Percentiles rank a stretch among this genome's conserved stretches.
Conservation (phyloP, 1,140 invertebrate genomes). For the Pseudomyrmex pallidus region DNA sequence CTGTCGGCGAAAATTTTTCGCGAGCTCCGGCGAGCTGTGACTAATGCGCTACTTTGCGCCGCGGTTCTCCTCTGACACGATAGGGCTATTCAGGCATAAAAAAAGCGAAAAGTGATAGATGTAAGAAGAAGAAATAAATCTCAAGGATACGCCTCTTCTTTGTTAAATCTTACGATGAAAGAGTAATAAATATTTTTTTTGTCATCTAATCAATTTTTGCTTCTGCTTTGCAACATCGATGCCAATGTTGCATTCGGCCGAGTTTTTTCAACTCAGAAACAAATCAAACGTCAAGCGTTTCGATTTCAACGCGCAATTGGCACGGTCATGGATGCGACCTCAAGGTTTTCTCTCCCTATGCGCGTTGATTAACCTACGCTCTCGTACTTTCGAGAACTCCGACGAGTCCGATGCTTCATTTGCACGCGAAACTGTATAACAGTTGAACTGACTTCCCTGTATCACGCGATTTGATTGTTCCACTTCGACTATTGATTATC, state of each 20-base stretch:
- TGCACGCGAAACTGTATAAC: not conserved
- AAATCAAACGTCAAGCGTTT: not conserved
- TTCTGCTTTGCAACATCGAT: not conserved
- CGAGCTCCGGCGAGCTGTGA: constrained; percentile 60
- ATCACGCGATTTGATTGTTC: constrained; percentile 27
- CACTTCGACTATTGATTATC: constrained; percentile 56
- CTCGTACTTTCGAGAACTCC: not conserved
- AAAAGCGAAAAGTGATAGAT: not conserved
- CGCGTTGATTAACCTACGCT: not conserved
- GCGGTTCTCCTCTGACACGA: not conserved
- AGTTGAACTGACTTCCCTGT: not conserved
- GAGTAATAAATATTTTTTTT: too few species aligned
- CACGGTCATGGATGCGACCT: not conserved
- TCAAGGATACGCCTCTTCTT: not conserved
- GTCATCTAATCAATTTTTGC: not conserved
- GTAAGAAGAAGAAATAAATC: not conserved
- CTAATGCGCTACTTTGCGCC: constrained; percentile 55
- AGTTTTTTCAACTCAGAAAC: not conserved
- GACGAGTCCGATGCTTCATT: not conserved
- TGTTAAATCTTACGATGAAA: too few species aligned
- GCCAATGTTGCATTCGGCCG: too few species aligned
- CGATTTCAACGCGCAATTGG: not conserved
- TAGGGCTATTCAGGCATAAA: not conserved
- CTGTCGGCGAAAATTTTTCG: constrained; percentile 57
- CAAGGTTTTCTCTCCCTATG: not conserved